Percentiles rank a stretch among this genome's conserved stretches.
phyloP scores from a whole-genome alignment of 2,888 invertebrate species.

The Mythimna lalbum region DNA sequence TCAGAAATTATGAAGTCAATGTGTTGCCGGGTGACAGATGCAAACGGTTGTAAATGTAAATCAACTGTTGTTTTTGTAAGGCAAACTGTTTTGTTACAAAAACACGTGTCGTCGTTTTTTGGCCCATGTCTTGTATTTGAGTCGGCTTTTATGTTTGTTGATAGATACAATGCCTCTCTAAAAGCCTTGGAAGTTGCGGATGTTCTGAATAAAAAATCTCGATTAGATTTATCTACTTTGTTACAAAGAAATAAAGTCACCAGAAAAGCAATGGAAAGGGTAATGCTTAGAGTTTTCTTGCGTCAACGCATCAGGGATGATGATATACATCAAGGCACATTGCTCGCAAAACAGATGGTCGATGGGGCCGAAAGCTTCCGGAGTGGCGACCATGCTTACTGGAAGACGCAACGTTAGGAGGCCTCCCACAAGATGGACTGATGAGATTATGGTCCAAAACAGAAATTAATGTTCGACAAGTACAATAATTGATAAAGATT shows the following conservation, averaged over 20 bases:
- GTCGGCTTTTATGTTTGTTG: background rate
- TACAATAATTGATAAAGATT: too few relatives aligned
- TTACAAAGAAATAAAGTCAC: too few relatives aligned
- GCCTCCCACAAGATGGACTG: too few relatives aligned
- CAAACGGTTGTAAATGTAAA: conserved; percentile 37
- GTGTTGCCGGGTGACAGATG: conserved; percentile 56
- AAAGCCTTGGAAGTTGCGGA: background rate
- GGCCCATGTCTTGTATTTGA: background rate
- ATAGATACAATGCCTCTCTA: background rate
- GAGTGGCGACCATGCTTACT: too few relatives aligned
- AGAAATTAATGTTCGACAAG: background rate
- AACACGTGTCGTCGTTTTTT: conserved; percentile 28
- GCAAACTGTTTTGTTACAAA: conserved; percentile 25
- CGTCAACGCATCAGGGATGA: too few relatives aligned
- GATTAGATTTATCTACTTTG: background rate
- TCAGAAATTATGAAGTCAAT: conserved; percentile 59
- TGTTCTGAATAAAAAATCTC: background rate
- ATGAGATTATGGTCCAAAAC: too few relatives aligned
- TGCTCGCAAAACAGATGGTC: too few relatives aligned
- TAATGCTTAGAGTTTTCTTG: too few relatives aligned
- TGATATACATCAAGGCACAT: too few relatives aligned
- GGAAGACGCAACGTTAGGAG: too few relatives aligned
- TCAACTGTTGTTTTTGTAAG: conserved; percentile 43
- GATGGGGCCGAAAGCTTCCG: too few relatives aligned
- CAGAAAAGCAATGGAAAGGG: too few relatives aligned